Conservation (phyloP, 2,113 vertebrate genomes). For the Carassius carassius region DNA sequence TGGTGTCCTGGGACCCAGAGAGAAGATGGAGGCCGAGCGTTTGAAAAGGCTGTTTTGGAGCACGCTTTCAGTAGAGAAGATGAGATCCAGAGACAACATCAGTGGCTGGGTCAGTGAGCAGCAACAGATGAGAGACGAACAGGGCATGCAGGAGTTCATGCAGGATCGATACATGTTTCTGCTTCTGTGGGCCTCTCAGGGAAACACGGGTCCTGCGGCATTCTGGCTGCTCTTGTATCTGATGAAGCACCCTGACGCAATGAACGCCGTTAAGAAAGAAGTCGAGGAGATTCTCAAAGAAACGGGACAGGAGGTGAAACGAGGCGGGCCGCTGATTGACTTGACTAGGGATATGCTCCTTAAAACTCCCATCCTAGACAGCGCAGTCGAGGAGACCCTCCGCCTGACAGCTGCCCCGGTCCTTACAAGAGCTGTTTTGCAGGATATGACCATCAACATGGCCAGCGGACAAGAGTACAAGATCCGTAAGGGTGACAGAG, state of each 20-base stretch:
- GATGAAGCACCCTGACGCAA: constrained; percentile 85
- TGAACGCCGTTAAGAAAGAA: constrained; percentile 82
- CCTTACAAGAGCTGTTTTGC: constrained; percentile 76
- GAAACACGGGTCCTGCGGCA: constrained; percentile 84
- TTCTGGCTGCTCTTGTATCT: constrained; percentile 91
- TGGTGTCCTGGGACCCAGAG: constrained; percentile 71
- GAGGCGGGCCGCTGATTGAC: constrained; percentile 65
- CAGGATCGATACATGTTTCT: constrained; percentile 82
- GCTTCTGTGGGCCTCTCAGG: constrained; percentile 91
- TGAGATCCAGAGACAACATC: constrained; percentile 75
- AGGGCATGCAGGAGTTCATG: constrained; percentile 71
- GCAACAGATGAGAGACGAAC: constrained; percentile 68
- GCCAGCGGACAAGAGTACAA: constrained; percentile 69
- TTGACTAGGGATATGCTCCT: constrained; percentile 76
- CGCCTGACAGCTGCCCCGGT: constrained; percentile 77
- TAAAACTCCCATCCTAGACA: constrained; percentile 82
- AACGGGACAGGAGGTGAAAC: constrained; percentile 66
- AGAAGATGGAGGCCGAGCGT: constrained; percentile 73
- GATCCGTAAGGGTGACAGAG: constrained; percentile 80
- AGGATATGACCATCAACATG: constrained; percentile 76
- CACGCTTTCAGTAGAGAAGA: constrained; percentile 70
- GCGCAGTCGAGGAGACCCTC: constrained; percentile 87
- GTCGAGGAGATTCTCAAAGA: constrained; percentile 72
- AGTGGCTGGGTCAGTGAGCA: constrained; percentile 83
- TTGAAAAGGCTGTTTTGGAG: constrained; percentile 81